These are phyloP conservation scores for Bos taurus DNA, from an alignment of 2,113 vertebrate genomes.

Conservation along the genomic window ARS-UCD2.0 NC_037350.1:10172001-10172500, in stretches of 20 bases:
- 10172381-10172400: neutral
- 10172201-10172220: neutral
- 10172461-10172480: neutral
- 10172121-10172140: neutral
- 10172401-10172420: neutral
- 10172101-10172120: neutral
- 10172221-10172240: neutral
- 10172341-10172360: neutral
- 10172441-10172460: neutral
- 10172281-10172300: neutral
- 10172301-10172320: neutral
- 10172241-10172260: neutral
- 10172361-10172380: neutral
- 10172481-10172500: neutral
- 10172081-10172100: neutral
- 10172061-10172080: neutral
- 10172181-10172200: neutral
- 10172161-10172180: neutral
- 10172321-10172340: neutral
- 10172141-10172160: rapidly evolving
- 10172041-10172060: neutral
- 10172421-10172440: neutral
- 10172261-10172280: neutral
- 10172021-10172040: neutral
- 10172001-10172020: neutral